These are phyloP conservation scores for Lutjanus campechanus DNA, from an alignment of 2,797 vertebrate species.

Conservation along the genomic window DNA sequence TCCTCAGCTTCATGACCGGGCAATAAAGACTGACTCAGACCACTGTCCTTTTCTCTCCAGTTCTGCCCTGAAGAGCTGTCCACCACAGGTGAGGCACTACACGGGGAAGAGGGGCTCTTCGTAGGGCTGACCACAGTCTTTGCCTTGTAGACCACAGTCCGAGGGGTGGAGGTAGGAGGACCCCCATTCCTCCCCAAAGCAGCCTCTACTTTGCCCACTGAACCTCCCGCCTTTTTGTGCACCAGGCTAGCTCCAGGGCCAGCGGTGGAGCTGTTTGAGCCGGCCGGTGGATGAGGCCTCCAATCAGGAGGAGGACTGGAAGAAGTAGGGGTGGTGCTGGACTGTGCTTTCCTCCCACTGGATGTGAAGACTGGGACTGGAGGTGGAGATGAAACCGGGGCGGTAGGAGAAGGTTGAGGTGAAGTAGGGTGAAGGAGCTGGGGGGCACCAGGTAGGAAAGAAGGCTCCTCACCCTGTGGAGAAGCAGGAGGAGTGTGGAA, in stretches of 20 bases:
- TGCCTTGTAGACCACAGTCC: slow-evolving; percentile 30
- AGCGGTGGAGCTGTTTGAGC: slow-evolving; percentile 35
- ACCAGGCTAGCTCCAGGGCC: slow-evolving; percentile 27
- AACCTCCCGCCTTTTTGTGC: slow-evolving; percentile 56
- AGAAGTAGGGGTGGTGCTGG: slow-evolving; percentile 16
- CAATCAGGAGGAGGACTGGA: slow-evolving; percentile 50
- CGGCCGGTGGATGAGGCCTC: slow-evolving; percentile 54
- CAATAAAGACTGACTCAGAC: slow-evolving; percentile 65
- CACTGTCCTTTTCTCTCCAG: slow-evolving; percentile 76
- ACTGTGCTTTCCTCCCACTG: slow-evolving; percentile 53
- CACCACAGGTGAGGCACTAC: slow-evolving; percentile 46
- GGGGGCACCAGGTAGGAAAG: slow-evolving; percentile 25
- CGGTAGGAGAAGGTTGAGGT: slow-evolving; percentile 33
- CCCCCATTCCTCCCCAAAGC: slow-evolving; percentile 56
- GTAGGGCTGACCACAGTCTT: slow-evolving; percentile 55
- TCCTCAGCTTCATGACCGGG: slow-evolving; percentile 26
- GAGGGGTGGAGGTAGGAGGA: slow-evolving; percentile 63
- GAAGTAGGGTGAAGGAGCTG: slow-evolving; percentile 24
- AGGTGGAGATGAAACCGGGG: slow-evolving; percentile 51
- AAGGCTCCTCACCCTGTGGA: slow-evolving; percentile 61
- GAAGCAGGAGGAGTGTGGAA: slow-evolving; percentile 85
- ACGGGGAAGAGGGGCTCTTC: slow-evolving; percentile 53
- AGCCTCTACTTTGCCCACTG: slow-evolving; percentile 36
- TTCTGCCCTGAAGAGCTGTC: slow-evolving; percentile 40
- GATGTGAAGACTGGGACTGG: slow-evolving; percentile 31